Evolutionary conservation across 2,113 vertebrate genomes (phyloP), one percentile per base, ranked within the genome.

Genomic region (Poeciliopsis occidentalis): DNA sequence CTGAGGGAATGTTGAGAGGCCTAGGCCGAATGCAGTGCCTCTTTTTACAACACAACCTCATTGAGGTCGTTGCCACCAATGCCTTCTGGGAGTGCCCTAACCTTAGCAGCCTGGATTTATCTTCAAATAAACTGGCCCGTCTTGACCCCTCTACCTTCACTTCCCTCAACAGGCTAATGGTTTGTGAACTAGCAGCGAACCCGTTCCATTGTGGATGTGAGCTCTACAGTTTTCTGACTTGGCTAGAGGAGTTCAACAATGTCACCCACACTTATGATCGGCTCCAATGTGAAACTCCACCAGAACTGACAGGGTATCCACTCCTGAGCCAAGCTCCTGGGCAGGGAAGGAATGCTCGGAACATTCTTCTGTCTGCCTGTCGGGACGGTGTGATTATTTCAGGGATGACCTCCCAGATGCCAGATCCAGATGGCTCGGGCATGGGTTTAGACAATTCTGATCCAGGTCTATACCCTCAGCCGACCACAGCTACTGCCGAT

Each of bases 201-300:
- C 98, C 98, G 0, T 99, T 99, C 94, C 96, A 98, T 93, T 99
- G 98, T 3, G 96, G 96, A 86, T 99, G 98, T 17, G 97, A 97
- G 22, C 97, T 99, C 60, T 97, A 95, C 4, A 93, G 94, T 87
- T 99, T 99, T 83, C 95, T 99, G 12, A 95, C 95, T 78, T 99
- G 98, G 98, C 92, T 99, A 24, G 96, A 97, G 29, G 92, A 94
- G 30, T 99, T 99, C 88, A 99, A 99, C 92, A 99, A 99, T 0
- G 95, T 99, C 69, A 99, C 98, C 65, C 97, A 96, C 89, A 99
- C 97, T 81, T 99, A 99, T 0, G 98, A 99, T 86, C 95, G 97
- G 11, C 96, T 99, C 62, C 97, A 99, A 88, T 99, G 98, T 22
- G 98, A 99, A 92, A 96, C 96, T 0, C 98, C 97, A 0, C 86